phyloP scores from a whole-genome alignment of 30 jellyfish, hydroid and myxozoan genomes.

The Hydractinia echinata region DNA sequence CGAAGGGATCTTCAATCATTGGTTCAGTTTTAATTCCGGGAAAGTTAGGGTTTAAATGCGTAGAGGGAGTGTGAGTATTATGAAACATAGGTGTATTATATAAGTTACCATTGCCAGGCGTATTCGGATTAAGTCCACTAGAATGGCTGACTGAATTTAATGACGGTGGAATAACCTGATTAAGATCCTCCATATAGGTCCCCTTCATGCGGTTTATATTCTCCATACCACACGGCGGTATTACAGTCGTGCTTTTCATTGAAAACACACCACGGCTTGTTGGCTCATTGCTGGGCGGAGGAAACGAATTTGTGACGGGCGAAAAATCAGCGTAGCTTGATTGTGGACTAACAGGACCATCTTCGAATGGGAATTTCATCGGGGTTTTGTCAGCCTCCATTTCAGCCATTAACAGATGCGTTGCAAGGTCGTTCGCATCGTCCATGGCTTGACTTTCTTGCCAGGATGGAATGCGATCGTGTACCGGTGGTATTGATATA shows the following conservation, averaged over 20 bases:
- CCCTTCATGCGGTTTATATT: no score
- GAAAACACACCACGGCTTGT: neutral
- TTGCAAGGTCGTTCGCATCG: conserved; percentile 11
- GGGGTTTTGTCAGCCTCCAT: conserved; percentile 11
- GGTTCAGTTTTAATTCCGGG: no score
- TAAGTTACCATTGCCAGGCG: no score
- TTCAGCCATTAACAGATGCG: neutral
- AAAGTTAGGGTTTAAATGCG: no score
- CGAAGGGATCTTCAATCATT: no score
- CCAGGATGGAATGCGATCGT: conserved; percentile 10
- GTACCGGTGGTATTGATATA: neutral
- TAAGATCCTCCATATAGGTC: no score
- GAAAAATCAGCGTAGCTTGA: conserved; percentile 2
- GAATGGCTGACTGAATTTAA: no score
- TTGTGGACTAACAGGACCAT: neutral
- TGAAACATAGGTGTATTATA: no score
- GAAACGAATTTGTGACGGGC: neutral
- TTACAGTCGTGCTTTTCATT: neutral
- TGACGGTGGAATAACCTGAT: no score
- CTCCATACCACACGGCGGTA: neutral
- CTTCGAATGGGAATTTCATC: conserved; percentile 5
- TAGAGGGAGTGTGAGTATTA: no score
- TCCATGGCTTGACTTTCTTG: conserved; percentile 17
- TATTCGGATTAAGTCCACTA: no score
- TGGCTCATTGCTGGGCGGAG: neutral